Conservation (phyloP, 2,888 invertebrate genomes). For the Galeruca laticollis region DNA sequence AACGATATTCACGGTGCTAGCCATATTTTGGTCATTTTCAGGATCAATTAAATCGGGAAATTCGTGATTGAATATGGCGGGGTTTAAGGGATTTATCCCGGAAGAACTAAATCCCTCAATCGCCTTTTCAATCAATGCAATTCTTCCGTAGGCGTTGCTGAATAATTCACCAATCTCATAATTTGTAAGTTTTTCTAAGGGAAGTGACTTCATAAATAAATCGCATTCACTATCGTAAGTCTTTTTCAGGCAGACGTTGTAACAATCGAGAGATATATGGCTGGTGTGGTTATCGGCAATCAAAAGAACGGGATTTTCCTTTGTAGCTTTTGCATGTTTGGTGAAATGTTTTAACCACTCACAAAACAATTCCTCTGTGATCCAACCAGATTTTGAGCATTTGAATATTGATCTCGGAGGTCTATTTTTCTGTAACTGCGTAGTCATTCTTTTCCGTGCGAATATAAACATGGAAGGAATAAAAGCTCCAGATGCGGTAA, state of each 20-base stretch:
- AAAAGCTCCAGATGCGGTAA: too few relatives aligned
- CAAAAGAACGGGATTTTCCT: constrained; percentile 23
- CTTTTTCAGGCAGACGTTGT: constrained; percentile 35
- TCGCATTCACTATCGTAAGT: constrained; percentile 24
- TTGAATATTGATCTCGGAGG: constrained; percentile 23
- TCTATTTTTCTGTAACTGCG: constrained; percentile 33
- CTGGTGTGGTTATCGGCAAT: too few relatives aligned
- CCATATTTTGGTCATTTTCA: too few relatives aligned
- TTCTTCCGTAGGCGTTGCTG: constrained; percentile 29
- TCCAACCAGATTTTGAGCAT: constrained; percentile 33
- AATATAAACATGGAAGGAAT: too few relatives aligned
- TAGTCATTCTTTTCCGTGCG: constrained; percentile 21
- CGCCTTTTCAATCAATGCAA: constrained; percentile 30
- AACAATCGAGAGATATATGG: constrained; percentile 33
- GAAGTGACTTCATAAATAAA: constrained; percentile 25
- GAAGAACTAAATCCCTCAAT: too few relatives aligned
- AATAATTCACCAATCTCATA: constrained; percentile 35
- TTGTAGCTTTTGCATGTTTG: constrained; percentile 18
- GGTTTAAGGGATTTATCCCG: too few relatives aligned
- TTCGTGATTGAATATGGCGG: too few relatives aligned
- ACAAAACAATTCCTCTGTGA: constrained; percentile 36
- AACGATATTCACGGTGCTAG: too few relatives aligned
- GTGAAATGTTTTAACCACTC: constrained; percentile 46
- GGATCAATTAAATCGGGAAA: too few relatives aligned
- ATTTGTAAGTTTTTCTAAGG: constrained; percentile 18